Base-by-base conservation (phyloP, 1,140 invertebrate species). In the Thaumatotibia leucotreta region DNA sequence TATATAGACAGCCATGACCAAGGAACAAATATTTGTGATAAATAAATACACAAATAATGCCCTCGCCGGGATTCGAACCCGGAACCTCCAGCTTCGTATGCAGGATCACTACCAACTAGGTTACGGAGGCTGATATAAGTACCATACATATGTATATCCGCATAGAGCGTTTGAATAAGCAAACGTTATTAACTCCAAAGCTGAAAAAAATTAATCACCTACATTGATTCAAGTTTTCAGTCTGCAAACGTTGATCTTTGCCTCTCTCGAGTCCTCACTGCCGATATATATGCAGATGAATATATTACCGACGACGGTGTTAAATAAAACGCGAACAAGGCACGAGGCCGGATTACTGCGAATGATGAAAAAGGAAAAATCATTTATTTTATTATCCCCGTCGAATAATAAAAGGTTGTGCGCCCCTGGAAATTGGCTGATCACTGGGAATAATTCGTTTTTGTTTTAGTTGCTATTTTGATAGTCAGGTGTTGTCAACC, bases 391-490 rank as follows among this genome's bases (percentile, higher is more conserved):
- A 68, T 69, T 69, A 69, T 58, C 52, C 61, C 31, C 58, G 61
- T 32, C 58, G 68, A 65, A 66, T 65, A 65, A 69, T 65, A 65
- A 69, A 66, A 69, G 20, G 66, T 70, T 72, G 77, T 69, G 71
- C 73, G 77, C 76, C 71, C 78, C 75, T 77, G 70, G 73, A 74
- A 75, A 73, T 82, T 80, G 52, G 52, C 29, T 58, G 52, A 58
- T 58, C 23, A 58, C 11, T 58, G 27, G 52, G 52, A 27, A 14
- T 58, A 58, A 58, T 58, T 58, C 29, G 52, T 58, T 58, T 58
- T 58, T 27, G 27, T 27, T 58, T 58, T 58, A 58, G 52, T 27
- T 54, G 1, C 14, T 45, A n/a, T 45, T 20, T 45, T 45, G 20
- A 45, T 45, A 17, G 17, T 17, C 39, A 45, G 39, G 39, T 5